These are phyloP conservation scores for Plectrocnemia conspersa DNA, from an alignment of 1,140 invertebrate species.

Conservation along the genomic window DNA sequence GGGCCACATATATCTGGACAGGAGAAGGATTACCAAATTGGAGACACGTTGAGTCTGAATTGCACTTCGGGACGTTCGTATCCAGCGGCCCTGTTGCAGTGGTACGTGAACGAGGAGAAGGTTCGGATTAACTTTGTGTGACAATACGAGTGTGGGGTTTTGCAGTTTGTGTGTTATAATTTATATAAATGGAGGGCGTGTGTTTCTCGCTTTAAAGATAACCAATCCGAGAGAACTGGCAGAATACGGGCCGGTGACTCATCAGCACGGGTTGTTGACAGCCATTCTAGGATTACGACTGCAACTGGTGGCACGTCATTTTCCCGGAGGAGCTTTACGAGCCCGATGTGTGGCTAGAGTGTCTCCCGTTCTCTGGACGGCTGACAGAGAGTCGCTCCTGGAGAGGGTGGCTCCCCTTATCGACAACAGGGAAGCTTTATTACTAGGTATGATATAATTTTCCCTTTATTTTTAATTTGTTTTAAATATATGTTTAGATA, in stretches of 20 bases:
- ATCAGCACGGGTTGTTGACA: slow-evolving; percentile 55
- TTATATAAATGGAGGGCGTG: neutral
- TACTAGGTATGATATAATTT: slow-evolving; percentile 52
- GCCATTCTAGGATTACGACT: slow-evolving; percentile 53
- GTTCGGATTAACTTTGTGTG: slow-evolving; percentile 50
- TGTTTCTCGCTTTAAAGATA: slow-evolving; percentile 42
- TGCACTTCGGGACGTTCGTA: slow-evolving; percentile 77
- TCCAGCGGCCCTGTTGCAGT: slow-evolving; percentile 68
- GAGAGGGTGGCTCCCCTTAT: slow-evolving; percentile 52
- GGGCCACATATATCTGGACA: slow-evolving; percentile 74
- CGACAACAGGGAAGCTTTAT: slow-evolving; percentile 56
- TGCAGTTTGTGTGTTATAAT: neutral
- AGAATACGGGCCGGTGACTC: slow-evolving; percentile 49
- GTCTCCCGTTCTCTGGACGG: slow-evolving; percentile 55
- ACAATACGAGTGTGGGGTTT: too few species aligned
- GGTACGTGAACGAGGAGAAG: slow-evolving; percentile 76
- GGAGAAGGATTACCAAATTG: slow-evolving; percentile 70
- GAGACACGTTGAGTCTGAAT: slow-evolving; percentile 73
- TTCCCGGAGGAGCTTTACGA: slow-evolving; percentile 53
- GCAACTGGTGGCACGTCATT: slow-evolving; percentile 49
- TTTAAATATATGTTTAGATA: too few species aligned
- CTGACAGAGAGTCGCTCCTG: slow-evolving; percentile 45
- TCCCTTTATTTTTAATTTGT: too few species aligned
- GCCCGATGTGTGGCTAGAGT: slow-evolving; percentile 57
- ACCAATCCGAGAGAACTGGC: slow-evolving; percentile 47